A percentile compares a stretch with the other conserved stretches of the same genome.
phyloP scores from a whole-genome alignment of 2,797 vertebrate genomes.

The Amphiprion clarkii region DNA sequence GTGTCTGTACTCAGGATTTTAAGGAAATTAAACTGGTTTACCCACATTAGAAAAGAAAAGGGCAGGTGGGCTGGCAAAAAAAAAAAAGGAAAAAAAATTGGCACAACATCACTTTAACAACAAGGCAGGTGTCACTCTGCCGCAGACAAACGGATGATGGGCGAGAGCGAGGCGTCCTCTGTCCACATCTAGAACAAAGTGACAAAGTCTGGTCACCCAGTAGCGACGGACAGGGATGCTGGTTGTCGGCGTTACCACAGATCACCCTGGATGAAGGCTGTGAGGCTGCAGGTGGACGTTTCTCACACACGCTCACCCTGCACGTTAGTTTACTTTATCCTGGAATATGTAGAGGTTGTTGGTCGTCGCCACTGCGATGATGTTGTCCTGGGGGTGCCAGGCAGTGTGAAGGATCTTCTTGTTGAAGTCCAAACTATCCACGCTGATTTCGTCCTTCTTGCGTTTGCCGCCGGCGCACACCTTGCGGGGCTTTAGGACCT shows the following conservation, averaged over 20 bases:
- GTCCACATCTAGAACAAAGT: constrained; percentile 76
- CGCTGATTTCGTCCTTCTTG: constrained; percentile 99
- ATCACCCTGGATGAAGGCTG: constrained; percentile 45
- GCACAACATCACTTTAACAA: constrained; percentile 83
- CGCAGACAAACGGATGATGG: constrained; percentile 65
- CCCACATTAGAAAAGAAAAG: constrained; percentile 52
- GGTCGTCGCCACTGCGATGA: constrained; percentile 98
- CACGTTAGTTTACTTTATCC: constrained; percentile 96
- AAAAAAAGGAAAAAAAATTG: constrained; percentile 65
- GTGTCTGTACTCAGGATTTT: constrained; percentile 68
- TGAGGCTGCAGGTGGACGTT: constrained; percentile 45
- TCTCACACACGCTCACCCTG: constrained; percentile 29
- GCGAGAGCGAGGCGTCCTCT: constrained; percentile 68
- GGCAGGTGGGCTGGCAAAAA: constrained; percentile 50
- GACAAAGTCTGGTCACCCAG: constrained; percentile 73
- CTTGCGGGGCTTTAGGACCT: constrained; percentile 95
- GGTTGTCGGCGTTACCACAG: constrained; percentile 58
- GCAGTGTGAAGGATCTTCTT: constrained; percentile 99
- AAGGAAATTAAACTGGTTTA: constrained; percentile 65
- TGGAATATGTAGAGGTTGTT: constrained; percentile 99
- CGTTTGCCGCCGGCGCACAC: constrained; percentile 96
- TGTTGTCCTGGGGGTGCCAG: constrained; percentile 99
- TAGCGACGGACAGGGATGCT: constrained; percentile 60
- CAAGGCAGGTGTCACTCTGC: constrained; percentile 78
- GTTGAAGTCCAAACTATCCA: constrained; percentile 99